Conservation (phyloP, 2,888 invertebrate genomes). For the Heliconius charithonia region DNA sequence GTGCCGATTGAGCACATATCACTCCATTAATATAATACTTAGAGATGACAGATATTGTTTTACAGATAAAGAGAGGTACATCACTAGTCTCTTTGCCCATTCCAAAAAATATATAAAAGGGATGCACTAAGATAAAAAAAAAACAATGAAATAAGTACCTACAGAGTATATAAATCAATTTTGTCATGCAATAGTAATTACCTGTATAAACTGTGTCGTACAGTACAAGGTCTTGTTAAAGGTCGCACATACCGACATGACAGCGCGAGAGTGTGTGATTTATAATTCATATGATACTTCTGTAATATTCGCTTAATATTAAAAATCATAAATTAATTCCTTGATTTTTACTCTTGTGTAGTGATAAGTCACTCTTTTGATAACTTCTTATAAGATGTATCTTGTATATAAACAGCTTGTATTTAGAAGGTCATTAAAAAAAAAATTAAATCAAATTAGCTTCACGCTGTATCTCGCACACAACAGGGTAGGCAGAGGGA, state of each 20-base stretch:
- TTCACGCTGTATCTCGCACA: too few relatives aligned
- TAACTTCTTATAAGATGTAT: not conserved
- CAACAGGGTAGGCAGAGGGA: too few relatives aligned
- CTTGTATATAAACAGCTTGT: too few relatives aligned
- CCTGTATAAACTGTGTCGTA: constrained; percentile 25
- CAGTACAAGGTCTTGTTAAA: constrained; percentile 21
- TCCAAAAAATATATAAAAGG: not conserved
- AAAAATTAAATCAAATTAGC: too few relatives aligned
- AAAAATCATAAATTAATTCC: not conserved
- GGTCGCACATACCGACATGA: constrained; percentile 13
- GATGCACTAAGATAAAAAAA: not conserved
- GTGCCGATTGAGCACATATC: too few relatives aligned
- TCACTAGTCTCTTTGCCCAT: not conserved
- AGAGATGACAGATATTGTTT: too few relatives aligned
- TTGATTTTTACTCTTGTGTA: not conserved
- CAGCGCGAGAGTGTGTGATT: not conserved
- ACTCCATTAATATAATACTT: too few relatives aligned
- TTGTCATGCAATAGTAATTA: constrained; percentile 25
- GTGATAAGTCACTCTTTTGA: not conserved
- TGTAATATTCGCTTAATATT: not conserved
- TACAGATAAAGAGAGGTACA: not conserved
- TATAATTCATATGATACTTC: not conserved
- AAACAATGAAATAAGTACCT: not conserved
- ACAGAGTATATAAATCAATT: constrained; percentile 23
- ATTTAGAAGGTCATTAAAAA: too few relatives aligned